These are phyloP conservation scores for Ictidomys tridecemlineatus DNA, from an alignment of 2,113 vertebrate genomes.

Conservation along the genomic window DNA sequence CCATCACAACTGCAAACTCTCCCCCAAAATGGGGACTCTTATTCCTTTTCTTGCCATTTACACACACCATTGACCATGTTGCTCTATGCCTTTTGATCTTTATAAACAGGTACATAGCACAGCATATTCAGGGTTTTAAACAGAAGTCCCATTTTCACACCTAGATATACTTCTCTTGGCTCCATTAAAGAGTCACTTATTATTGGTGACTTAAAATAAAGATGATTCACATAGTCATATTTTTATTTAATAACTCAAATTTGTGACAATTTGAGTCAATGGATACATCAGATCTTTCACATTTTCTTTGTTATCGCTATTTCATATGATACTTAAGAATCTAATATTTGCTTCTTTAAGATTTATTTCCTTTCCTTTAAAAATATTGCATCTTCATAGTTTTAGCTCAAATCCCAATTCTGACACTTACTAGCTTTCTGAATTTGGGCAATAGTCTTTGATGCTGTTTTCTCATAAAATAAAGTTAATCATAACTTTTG, in stretches of 20 bases:
- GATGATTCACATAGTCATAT: not conserved
- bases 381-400: not conserved
- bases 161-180: conserved; percentile 15
- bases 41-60: conserved; percentile 23
- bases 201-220: not conserved
- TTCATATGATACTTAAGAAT: not conserved
- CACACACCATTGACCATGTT: not conserved
- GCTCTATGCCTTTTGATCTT: not conserved
- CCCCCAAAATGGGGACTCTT: not conserved
- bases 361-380: not conserved
- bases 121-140: not conserved
- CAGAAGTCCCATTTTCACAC: conserved; percentile 29
- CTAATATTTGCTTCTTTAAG: not conserved
- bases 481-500: not conserved
- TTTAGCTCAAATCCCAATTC: conserved; percentile 33
- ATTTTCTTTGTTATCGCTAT: conserved; percentile 4
- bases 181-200: conserved; percentile 8
- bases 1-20: not conserved
- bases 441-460: conserved; percentile 27
- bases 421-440: not conserved
- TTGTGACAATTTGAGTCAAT: not conserved
- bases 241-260: not conserved
- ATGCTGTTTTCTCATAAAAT: conserved; percentile 49
- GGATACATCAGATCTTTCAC: not conserved
- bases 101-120: not conserved